Evolutionary conservation across 1,140 invertebrate species (phyloP).

Genomic region (Zaprionus gabonicus): DNA sequence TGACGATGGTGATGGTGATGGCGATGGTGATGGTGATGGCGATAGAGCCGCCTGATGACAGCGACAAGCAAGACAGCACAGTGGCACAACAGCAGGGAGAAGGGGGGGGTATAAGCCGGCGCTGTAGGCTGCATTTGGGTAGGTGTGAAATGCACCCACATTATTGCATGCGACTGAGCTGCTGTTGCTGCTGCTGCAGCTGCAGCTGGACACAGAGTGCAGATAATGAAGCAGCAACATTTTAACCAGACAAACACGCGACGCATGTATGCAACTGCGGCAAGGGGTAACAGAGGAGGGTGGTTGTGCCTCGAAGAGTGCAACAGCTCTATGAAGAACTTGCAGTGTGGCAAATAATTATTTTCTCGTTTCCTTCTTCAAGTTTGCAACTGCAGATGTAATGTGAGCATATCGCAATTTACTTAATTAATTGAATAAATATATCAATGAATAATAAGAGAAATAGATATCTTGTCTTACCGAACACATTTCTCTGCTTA

Average conservation of each 20-base stretch:
- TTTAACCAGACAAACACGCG: slow-evolving; percentile 80
- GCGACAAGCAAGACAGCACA: slow-evolving; percentile 32
- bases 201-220: slow-evolving; percentile 53
- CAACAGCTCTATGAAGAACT: not conserved
- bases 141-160: slow-evolving; percentile 63
- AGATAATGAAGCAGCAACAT: slow-evolving; percentile 82
- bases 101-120: not conserved
- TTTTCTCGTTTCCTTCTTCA: not conserved
- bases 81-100: not conserved
- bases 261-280: not conserved
- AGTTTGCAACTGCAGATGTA: no score
- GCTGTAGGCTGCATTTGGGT: slow-evolving; percentile 8
- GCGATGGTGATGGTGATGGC: slow-evolving; percentile 14
- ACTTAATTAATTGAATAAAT: not conserved
- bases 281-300: not conserved
- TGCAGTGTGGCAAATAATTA: not conserved
- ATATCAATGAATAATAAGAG: not conserved
- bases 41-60: slow-evolving; percentile 32
- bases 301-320: not conserved
- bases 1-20: slow-evolving; percentile 7
- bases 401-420: no score
- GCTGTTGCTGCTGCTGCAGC: slow-evolving; percentile 4
- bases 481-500: no score
- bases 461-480: no score
- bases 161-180: slow-evolving; percentile 55